Evolutionary conservation across 2,888 invertebrate species (phyloP), one percentile per base, ranked within the genome.

Genomic region (Diogma glabrata): DNA sequence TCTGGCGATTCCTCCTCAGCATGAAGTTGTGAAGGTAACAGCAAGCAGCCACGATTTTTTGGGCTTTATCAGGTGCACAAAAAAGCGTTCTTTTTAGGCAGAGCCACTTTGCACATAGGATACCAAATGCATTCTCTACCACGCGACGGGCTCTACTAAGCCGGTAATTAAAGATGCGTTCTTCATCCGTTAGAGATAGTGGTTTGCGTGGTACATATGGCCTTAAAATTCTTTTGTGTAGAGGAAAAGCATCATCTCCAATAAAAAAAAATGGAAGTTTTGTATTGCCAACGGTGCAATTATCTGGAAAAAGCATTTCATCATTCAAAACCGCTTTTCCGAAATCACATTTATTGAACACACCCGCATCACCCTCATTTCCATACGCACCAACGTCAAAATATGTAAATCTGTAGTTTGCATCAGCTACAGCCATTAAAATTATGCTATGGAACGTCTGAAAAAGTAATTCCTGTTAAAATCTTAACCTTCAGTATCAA

Each of bases 141-240:
- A 38, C 38, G 10, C 38, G 38, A 16, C 40, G 23, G 7, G 43
- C 43, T 40, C 50, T 40, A 43, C 43, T 43, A 10, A 50, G 4
- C n/a, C 50, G 22, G 20, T 50, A 50, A 28, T 40, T 43, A 19
- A 50, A 50, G 7, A 38, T 38, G 9, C 38, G 38, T 38, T 38
- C 38, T 38, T 38, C 38, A 16, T 38, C 38, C 17, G 14, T 9
- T 12, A 50, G 20, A 10, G 4, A 1, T 10, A 12, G 12, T 6
- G 17, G 16, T 12, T 50, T 50, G n/a, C 20, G 36, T 10, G 50
- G 50, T 10, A 26, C 28, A 43, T 24, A 50, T 17, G 50, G 50
- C 26, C 43, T 50, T 24, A 50, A 38, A 5, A 50, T 43, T 16
- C 17, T 22, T 26, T 43, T 50, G 20, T 43, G 50, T 5, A 50